A percentile compares a stretch with the other conserved stretches of the same genome.
Evolutionary conservation across 2,113 vertebrate genomes (phyloP).

Genomic region (Heliornis fulica): DNA sequence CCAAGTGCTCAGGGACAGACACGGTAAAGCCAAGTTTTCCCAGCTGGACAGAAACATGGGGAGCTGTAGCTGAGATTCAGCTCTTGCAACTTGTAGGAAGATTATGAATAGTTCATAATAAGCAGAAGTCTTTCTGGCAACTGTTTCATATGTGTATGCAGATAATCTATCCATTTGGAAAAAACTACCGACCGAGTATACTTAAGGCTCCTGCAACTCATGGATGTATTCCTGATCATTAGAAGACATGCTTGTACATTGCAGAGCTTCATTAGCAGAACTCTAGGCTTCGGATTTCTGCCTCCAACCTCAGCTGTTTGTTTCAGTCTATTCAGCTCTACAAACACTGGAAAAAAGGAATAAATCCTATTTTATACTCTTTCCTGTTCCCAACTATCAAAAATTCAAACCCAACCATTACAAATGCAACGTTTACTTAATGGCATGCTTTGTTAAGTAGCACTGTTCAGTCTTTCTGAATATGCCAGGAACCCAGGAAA

Average conservation of each 20-base stretch:
- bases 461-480: not conserved
- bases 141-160: not conserved
- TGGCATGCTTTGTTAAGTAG: not conserved
- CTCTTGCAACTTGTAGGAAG: not conserved
- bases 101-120: not conserved
- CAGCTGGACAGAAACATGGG: not conserved
- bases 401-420: not conserved
- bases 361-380: conserved; percentile 34
- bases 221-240: conserved; percentile 39
- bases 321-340: conserved; percentile 43
- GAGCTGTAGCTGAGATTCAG: not conserved
- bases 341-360: conserved; percentile 44
- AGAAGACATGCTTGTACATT: conserved; percentile 43
- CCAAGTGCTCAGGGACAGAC: not conserved
- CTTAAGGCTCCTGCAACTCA: conserved; percentile 25
- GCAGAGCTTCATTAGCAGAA: conserved; percentile 49
- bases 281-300: not conserved
- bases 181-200: not conserved
- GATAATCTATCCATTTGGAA: conserved; percentile 13
- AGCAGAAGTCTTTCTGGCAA: not conserved
- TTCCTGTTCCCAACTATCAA: not conserved
- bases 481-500: not conserved
- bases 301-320: conserved; percentile 32
- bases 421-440: not conserved
- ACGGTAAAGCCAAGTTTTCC: not conserved